Conservation (phyloP, 2,797 vertebrate species). For the Acanthornis magna region DNA sequence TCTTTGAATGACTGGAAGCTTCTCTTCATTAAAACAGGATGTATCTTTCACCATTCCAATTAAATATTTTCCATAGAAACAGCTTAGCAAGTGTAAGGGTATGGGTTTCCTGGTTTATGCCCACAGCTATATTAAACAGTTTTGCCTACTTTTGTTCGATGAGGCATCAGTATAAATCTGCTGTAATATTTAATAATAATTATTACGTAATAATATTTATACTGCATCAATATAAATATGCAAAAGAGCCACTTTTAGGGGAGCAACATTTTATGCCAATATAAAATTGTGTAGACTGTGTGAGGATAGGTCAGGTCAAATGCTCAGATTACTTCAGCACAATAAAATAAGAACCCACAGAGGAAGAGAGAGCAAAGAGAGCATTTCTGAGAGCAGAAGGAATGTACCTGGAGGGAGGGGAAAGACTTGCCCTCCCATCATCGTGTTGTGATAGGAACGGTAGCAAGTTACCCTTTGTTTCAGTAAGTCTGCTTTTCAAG, state of each 20-base stretch:
- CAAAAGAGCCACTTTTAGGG: not conserved
- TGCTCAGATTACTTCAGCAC: not conserved
- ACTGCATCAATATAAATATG: not conserved
- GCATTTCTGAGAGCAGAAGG: not conserved
- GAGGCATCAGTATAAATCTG: not conserved
- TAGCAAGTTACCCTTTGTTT: not conserved
- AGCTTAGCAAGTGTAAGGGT: not conserved
- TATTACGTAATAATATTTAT: too few relatives aligned
- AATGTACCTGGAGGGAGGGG: not conserved
- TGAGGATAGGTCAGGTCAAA: not conserved
- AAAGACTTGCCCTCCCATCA: not conserved
- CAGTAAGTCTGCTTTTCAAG: not conserved
- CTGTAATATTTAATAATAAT: not conserved
- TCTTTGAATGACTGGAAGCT: not conserved
- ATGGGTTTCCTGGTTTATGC: not conserved
- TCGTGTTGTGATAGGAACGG: not conserved
- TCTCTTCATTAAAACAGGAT: not conserved
- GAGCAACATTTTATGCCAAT: not conserved
- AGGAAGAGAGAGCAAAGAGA: not conserved
- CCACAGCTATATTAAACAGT: not conserved
- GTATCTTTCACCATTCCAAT: not conserved
- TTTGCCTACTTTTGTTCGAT: not conserved
- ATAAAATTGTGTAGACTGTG: fast-evolving
- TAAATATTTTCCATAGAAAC: not conserved
- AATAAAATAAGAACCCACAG: not conserved